Evolutionary conservation across 2,888 invertebrate species (phyloP), one percentile per base, ranked within the genome.

Genomic region (Axea sp.): DNA sequence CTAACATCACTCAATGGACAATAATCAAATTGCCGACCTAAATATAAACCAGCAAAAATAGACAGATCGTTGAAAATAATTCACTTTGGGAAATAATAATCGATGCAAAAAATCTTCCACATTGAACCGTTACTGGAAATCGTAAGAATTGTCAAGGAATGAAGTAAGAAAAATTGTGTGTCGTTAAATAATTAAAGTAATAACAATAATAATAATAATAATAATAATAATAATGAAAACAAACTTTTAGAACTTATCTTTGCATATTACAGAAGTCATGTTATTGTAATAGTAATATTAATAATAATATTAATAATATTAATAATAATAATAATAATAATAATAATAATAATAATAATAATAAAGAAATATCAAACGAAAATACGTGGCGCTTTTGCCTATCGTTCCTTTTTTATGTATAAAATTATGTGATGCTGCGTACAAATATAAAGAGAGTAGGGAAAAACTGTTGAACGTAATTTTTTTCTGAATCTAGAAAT

Each of bases 401-500:
- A 9, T 64, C 43, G 43, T 72, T 59, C 55, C 72, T 72, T 71
- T 49, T 64, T 72, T 64, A 33, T 53, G 59, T 69, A 64, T 67
- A 43, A 75, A 73, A 33, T 31, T 55, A 71, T 78, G 76, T 76
- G 75, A 78, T 75, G 74, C 71, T 75, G 75, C 74, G 77, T 78
- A 76, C 77, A 76, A 78, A 78, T 57, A 73, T 47, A 77, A 64
- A 53, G 24, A 64, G 51, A 73, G 6, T 37, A 19, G 5, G 8
- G 9, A 9, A 15, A 14, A 19, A 37, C 8, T 17, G 19, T 19
- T 9, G 57, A 39, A 26, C 30, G 31, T 15, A 41, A 43, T 47
- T 28, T 9, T 28, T 9, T 39, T 22, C 28, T 2, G 11, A 47
- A 22, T 28, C 11, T 26, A 39, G 37, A 39, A 19, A 8, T 15